Percentiles rank a stretch among this genome's conserved stretches.
phyloP scores from a whole-genome alignment of 2,113 vertebrate species.

The Phaetusa simplex region DNA sequence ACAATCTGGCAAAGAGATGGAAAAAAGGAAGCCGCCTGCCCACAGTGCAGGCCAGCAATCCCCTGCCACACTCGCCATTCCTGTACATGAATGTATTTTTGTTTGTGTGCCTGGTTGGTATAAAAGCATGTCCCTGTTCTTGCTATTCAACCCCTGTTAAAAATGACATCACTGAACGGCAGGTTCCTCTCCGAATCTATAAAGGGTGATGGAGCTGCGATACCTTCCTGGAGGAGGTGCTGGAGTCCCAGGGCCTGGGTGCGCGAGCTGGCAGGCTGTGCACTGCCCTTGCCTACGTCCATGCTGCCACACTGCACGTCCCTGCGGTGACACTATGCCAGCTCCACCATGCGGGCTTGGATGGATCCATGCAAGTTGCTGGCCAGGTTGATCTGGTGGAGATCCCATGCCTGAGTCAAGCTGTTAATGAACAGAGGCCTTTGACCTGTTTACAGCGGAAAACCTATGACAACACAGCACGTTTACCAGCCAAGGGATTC shows the following conservation, averaged over 20 bases:
- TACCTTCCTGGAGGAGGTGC: rapidly evolving
- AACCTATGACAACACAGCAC: not conserved
- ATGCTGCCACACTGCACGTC: rapidly evolving
- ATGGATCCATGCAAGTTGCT: not conserved
- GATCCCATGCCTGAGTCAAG: not conserved
- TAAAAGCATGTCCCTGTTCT: not conserved
- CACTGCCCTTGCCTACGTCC: rapidly evolving
- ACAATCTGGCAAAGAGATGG: not conserved
- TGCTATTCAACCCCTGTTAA: not conserved
- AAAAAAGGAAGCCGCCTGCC: not conserved
- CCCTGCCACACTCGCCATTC: not conserved
- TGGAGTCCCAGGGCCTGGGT: not conserved
- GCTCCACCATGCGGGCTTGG: not conserved
- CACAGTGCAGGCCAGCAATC: not conserved
- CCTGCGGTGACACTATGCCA: rapidly evolving
- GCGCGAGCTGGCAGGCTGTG: rapidly evolving
- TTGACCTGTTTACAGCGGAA: not conserved
- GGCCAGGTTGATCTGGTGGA: not conserved
- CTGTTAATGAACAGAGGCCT: not conserved
- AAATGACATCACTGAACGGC: not conserved
- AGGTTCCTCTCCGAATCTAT: not conserved
- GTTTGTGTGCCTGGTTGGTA: not conserved
- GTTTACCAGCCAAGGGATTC: not conserved
- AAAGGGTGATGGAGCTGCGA: rapidly evolving
- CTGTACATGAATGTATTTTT: not conserved